Evolutionary conservation across 2,113 vertebrate species (phyloP).

Genomic region (Orthonyx spaldingii): DNA sequence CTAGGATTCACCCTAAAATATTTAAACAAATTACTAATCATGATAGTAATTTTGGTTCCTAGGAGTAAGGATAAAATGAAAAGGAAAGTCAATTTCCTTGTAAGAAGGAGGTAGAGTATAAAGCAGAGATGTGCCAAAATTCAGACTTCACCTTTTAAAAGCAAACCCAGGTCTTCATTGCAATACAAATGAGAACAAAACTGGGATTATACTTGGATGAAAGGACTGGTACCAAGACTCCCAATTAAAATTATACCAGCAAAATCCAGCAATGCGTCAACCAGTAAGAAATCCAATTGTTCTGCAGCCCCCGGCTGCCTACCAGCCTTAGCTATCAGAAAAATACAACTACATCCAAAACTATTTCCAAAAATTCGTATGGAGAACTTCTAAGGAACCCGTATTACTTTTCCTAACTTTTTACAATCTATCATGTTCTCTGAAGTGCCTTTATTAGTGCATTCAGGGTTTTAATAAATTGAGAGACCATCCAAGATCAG

Average conservation of each 20-base stretch:
- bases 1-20: not conserved
- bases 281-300: slow-evolving; percentile 28
- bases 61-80: not conserved
- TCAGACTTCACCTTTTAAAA: not conserved
- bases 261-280: not conserved
- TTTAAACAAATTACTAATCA: not conserved
- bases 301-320: not conserved
- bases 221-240: not conserved
- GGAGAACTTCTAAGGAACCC: not conserved
- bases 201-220: not conserved
- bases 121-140: not conserved
- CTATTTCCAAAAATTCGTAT: not conserved
- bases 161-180: not conserved
- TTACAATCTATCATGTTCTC: not conserved
- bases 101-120: not conserved
- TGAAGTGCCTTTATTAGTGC: slow-evolving; percentile 48
- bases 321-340: not conserved
- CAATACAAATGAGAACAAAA: slow-evolving; percentile 14
- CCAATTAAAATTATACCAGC: slow-evolving; percentile 36
- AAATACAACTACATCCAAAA: not conserved
- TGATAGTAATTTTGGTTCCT: not conserved
- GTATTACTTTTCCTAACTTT: slow-evolving; percentile 8
- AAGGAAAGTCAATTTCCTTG: not conserved
- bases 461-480: slow-evolving; percentile 38
- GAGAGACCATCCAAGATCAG: slow-evolving; percentile 11